Evolutionary conservation across 2,888 invertebrate species (phyloP).

Genomic region (Thera britannica): DNA sequence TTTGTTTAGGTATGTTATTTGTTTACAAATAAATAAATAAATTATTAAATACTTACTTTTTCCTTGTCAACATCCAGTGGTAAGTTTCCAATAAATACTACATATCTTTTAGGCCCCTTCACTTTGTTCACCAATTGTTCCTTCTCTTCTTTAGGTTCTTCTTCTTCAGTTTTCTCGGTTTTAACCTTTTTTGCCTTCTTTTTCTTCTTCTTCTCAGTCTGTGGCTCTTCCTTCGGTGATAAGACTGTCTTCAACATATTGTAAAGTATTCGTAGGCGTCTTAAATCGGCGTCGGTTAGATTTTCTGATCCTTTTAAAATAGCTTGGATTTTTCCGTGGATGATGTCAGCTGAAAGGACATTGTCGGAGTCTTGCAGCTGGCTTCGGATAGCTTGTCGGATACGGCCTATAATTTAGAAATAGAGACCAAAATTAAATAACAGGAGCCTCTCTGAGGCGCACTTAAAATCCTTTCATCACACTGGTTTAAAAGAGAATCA

Average conservation of each 20-base stretch:
- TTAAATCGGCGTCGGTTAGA: conserved; percentile 61
- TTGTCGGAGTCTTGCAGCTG: conserved; percentile 56
- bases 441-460: too few relatives aligned
- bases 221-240: conserved; percentile 33
- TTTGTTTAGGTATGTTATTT: too few relatives aligned
- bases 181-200: conserved; percentile 28
- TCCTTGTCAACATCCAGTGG: conserved; percentile 66
- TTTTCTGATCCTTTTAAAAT: conserved; percentile 54
- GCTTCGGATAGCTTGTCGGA: conserved; percentile 63
- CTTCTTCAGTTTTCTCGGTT: conserved; percentile 27
- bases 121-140: conserved; percentile 45
- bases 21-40: too few relatives aligned
- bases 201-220: conserved; percentile 37
- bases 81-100: conserved; percentile 77
- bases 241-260: conserved; percentile 67
- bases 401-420: conserved; percentile 61
- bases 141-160: conserved; percentile 42
- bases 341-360: conserved; percentile 56
- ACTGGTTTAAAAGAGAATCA: too few relatives aligned
- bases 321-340: conserved; percentile 64
- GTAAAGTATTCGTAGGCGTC: conserved; percentile 69
- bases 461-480: too few relatives aligned
- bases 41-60: conserved; percentile 55
- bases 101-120: conserved; percentile 75
- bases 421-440: conserved; percentile 1